Evolutionary conservation across 2,797 vertebrate species (phyloP), one percentile per base, ranked within the genome.

Genomic region (Ataeniobius toweri): DNA sequence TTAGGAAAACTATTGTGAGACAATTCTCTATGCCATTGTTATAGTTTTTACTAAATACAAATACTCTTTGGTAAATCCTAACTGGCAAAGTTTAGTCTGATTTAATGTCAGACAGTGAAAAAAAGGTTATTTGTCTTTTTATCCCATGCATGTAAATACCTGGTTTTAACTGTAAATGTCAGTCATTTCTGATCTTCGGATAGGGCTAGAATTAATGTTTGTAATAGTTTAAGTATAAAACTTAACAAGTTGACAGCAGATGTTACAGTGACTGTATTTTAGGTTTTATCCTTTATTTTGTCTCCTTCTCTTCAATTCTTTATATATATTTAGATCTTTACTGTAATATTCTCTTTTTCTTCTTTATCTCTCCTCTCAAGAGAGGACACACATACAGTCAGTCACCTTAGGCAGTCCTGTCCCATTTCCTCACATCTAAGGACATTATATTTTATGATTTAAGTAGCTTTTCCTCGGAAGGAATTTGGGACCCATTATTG

Each of bases 371-470:
- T 81, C 46, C 82, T 72, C 79, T 56, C 71, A 67, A 65, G 79
- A 73, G 74, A 79, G 68, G 69, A 68, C 80, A 73, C 48, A 61
- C 55, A 73, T 39, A 78, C 41, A 67, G 6, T 55, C 50, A 20
- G 18, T 73, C 56, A 36, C 31, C 31, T 50, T 46, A 50, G 77
- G 68, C 71, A 81, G 1, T 82, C 70, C 58, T 56, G 44, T 81
- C 56, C 26, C 81, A 78, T 83, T 79, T 79, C 70, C 80, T 76
- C n/a, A 59, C 16, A 16, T 85, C 82, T 65, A 77, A 79, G 72
- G 61, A 28, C 76, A 39, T 71, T 56, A 85, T 86, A 80, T 83
- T 80, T 82, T 76, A 67, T 89, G 59, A 69, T 84, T 82, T 77
- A 36, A 75, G 44, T 65, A 63, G 50, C 5, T 74, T 83, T 77